Base-by-base conservation (phyloP, 2,113 vertebrate genomes). In the Bucco capensis region DNA sequence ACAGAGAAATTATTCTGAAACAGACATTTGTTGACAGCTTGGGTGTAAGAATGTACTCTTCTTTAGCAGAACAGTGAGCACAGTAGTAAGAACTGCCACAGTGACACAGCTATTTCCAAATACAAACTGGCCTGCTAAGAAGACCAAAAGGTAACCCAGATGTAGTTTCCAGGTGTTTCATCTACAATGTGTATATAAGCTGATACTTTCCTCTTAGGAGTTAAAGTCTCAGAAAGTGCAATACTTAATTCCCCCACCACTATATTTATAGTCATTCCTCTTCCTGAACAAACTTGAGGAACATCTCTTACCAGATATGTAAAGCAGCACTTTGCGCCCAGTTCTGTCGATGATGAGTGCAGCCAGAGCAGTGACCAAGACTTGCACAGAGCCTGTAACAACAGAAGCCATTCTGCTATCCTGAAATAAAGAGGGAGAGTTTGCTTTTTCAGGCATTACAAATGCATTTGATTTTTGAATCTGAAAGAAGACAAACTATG, bases 321-420 rank as follows among this genome's bases (percentile, higher is more conserved):
- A 64, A 42, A 99, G 98, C 3, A 99, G 98, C 67, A 98, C 58
- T 94, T 98, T 99, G 67, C 99, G 96, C 56, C 99, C 99, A 0
- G 98, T 98, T 95, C 93, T 97, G 96, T 99, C 99, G 97, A 99
- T 98, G 92, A 98, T 77, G 21, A 98, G 64, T 3, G 98, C 99
- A 1, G 99, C 98, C 19, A 98, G 42, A 5, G 94, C 98, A 2
- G 99, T 99, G 80, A 99, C 98, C 61, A 98, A 40, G 14, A 99
- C 98, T 96, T 99, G 99, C 75, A 98, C 97, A 70, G 97, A 60
- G 28, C 97, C 98, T 80, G 99, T 97, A 14, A 98, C 90, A 49
- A 99, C 98, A 0, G 98, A 98, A 15, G 98, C 99, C 92, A 98
- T 81, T 74, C 97, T 98, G 64, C 98, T 98, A 53, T 98, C 91